Conservation (phyloP, 2,797 vertebrate genomes). For the Coracias cyanogaster region DNA sequence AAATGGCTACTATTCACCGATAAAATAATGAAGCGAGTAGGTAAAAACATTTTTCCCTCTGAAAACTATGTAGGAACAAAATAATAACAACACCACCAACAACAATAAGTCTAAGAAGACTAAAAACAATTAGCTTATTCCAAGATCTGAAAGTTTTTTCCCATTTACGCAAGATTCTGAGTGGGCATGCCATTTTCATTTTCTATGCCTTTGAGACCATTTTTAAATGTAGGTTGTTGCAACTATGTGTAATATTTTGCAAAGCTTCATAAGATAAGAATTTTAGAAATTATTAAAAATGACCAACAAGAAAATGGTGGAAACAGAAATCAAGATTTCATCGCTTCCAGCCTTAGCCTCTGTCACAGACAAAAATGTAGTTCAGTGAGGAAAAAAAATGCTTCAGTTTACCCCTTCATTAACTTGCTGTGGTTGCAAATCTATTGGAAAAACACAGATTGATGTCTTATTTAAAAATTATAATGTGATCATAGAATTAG, state of each 20-base stretch:
- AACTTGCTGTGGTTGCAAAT: not conserved
- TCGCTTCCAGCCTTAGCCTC: not conserved
- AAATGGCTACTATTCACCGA: not conserved
- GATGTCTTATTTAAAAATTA: constrained; percentile 9
- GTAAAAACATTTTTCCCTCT: not conserved
- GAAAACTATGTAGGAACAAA: not conserved
- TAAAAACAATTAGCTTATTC: not conserved
- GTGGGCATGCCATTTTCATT: not conserved
- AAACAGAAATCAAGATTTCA: not conserved
- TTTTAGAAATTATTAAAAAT: not conserved
- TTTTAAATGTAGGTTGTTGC: not conserved
- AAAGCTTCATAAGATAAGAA: not conserved
- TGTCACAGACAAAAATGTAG: not conserved
- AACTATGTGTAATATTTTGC: not conserved
- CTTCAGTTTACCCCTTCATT: not conserved
- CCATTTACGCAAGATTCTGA: not conserved
- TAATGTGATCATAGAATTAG: not conserved
- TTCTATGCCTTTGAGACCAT: not conserved
- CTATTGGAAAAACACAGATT: constrained; percentile 1
- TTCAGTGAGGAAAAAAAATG: not conserved
- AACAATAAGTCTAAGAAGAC: not conserved
- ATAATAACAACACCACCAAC: not conserved
- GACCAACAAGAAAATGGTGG: not conserved
- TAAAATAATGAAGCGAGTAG: not conserved
- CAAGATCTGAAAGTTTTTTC: not conserved